Evolutionary conservation across 2,113 vertebrate genomes (phyloP).

Genomic region (Tautogolabrus adspersus): DNA sequence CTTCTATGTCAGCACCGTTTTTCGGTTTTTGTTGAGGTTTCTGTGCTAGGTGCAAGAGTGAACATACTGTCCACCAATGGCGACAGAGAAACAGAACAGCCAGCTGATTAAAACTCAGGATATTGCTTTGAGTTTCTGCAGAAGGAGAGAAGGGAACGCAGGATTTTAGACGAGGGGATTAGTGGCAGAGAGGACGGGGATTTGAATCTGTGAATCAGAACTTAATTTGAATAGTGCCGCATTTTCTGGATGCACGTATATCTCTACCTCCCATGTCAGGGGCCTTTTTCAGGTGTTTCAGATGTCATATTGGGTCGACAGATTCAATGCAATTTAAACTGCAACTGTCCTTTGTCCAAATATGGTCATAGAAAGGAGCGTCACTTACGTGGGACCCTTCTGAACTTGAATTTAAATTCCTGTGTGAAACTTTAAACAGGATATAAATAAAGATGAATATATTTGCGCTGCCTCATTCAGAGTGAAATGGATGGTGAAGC

Average conservation of each 20-base stretch:
- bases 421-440: neutral
- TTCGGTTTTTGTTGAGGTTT: constrained; percentile 14
- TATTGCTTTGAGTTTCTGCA: constrained; percentile 64
- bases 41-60: constrained; percentile 1
- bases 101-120: constrained; percentile 27
- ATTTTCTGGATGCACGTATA: neutral
- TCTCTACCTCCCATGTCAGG: constrained; percentile 9
- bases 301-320: neutral
- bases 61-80: constrained; percentile 19
- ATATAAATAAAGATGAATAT: neutral
- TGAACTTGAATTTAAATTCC: neutral
- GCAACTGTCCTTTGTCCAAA: neutral
- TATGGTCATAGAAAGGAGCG: neutral
- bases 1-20: neutral
- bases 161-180: neutral
- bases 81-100: constrained; percentile 15
- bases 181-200: neutral
- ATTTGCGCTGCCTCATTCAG: neutral
- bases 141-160: neutral
- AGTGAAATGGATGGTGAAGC: neutral
- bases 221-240: neutral
- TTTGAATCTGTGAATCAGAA: constrained; percentile 12
- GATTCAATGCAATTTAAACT: neutral
- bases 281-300: neutral
- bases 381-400: neutral